Conservation (phyloP, 2,797 vertebrate genomes). For the Sebastolobus altivelis region DNA sequence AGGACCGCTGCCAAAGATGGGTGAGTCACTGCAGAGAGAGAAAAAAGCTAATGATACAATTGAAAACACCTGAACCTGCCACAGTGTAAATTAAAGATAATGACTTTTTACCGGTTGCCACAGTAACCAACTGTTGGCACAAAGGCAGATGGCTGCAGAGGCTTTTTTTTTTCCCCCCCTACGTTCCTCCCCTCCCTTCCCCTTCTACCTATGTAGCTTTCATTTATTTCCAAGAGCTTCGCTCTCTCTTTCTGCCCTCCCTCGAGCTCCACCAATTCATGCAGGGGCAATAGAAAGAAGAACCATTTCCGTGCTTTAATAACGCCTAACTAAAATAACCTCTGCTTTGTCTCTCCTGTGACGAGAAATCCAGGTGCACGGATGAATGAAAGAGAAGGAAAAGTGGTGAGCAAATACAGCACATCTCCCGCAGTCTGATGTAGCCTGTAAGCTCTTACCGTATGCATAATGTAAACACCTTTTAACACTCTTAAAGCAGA, state of each 20-base stretch:
- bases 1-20: conserved; percentile 63
- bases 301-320: conserved; percentile 43
- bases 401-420: neutral
- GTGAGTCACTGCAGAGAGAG: conserved; percentile 68
- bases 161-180: neutral
- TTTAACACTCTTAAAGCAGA: conserved; percentile 15
- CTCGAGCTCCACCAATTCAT: conserved; percentile 36
- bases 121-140: conserved; percentile 81
- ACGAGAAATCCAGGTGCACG: conserved; percentile 21
- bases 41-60: conserved; percentile 72
- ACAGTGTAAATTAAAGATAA: conserved; percentile 85
- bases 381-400: conserved; percentile 17
- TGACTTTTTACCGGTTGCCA: conserved; percentile 85
- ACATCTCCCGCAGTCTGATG: conserved; percentile 1
- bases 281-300: conserved; percentile 26
- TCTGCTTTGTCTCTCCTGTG: conserved; percentile 22
- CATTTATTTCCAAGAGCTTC: conserved; percentile 45
- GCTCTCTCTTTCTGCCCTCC: conserved; percentile 36
- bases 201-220: conserved; percentile 42
- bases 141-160: conserved; percentile 73
- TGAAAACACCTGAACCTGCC: conserved; percentile 85
- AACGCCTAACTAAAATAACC: conserved; percentile 31
- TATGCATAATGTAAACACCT: conserved; percentile 25
- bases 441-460: neutral
- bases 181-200: conserved; percentile 3